These are phyloP conservation scores for Tenthredo livida DNA, from an alignment of 2,888 invertebrate species.

Conservation along the genomic window DNA sequence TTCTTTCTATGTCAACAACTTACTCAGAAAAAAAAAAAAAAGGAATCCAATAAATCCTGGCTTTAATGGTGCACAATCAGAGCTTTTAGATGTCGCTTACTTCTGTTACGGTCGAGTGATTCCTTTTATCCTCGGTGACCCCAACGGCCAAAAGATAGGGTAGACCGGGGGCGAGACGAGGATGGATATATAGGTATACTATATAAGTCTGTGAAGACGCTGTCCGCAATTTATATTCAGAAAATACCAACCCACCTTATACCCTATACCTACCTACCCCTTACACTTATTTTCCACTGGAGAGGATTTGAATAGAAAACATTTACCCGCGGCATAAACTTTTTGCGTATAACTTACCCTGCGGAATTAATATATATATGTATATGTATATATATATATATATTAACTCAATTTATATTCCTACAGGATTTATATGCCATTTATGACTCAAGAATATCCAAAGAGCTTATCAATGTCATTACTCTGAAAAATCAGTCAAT, in stretches of 20 bases:
- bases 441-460: too few relatives aligned
- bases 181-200: slow-evolving; percentile 53
- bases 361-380: slow-evolving; percentile 23
- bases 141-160: slow-evolving; percentile 58
- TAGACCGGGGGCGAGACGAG: slow-evolving; percentile 57
- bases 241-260: slow-evolving; percentile 63
- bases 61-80: slow-evolving; percentile 66
- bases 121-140: slow-evolving; percentile 68
- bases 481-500: too few relatives aligned
- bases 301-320: slow-evolving; percentile 67
- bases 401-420: neutral
- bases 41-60: slow-evolving; percentile 59
- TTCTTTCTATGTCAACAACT: slow-evolving; percentile 46
- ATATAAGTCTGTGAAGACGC: slow-evolving; percentile 54
- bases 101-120: slow-evolving; percentile 66
- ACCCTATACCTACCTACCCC: slow-evolving; percentile 46
- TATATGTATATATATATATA: neutral
- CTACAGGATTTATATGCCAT: too few relatives aligned
- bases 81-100: slow-evolving; percentile 69
- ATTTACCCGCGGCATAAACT: slow-evolving; percentile 59
- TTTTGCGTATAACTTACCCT: slow-evolving; percentile 2
- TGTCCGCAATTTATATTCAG: slow-evolving; percentile 68
- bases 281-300: slow-evolving; percentile 67
- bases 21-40: slow-evolving; percentile 7
- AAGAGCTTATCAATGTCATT: too few relatives aligned